These are phyloP conservation scores for Argyrosomus regius DNA, from an alignment of 2,797 vertebrate species.

Conservation along the genomic window DNA sequence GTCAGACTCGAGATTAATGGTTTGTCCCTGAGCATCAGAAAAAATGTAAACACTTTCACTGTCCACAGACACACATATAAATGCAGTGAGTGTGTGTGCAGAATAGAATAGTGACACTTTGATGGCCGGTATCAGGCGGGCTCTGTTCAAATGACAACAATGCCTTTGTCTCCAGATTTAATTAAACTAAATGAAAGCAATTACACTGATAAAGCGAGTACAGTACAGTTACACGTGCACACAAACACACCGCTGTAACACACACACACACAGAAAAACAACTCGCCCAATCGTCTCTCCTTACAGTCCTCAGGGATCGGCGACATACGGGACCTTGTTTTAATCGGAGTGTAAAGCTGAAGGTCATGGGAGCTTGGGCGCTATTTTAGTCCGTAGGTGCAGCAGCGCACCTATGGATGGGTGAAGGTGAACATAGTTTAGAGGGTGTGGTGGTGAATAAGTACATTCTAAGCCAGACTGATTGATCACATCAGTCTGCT, in stretches of 20 bases:
- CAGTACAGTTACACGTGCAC: neutral
- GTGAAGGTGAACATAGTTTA: neutral
- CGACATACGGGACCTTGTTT: constrained; percentile 24
- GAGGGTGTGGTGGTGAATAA: neutral
- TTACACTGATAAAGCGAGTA: constrained; percentile 38
- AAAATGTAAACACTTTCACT: constrained; percentile 6
- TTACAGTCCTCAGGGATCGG: constrained; percentile 26
- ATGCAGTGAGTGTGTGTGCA: neutral
- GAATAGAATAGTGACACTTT: neutral
- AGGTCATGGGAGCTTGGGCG: neutral
- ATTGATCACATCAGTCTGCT: neutral
- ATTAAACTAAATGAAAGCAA: constrained; percentile 43
- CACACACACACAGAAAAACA: constrained; percentile 3
- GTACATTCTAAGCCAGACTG: neutral
- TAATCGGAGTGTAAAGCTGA: neutral
- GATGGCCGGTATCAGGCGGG: neutral
- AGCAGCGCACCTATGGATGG: neutral
- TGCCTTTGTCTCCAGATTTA: constrained; percentile 21
- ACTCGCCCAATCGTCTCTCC: constrained; percentile 29
- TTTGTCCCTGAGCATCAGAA: constrained; percentile 22
- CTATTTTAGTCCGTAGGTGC: neutral
- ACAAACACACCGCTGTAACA: constrained; percentile 3
- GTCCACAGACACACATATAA: constrained; percentile 12
- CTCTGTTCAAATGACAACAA: constrained; percentile 15
- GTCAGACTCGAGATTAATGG: constrained; percentile 49